Conservation (phyloP, 2,888 invertebrate genomes). For the Chalcis sispes region DNA sequence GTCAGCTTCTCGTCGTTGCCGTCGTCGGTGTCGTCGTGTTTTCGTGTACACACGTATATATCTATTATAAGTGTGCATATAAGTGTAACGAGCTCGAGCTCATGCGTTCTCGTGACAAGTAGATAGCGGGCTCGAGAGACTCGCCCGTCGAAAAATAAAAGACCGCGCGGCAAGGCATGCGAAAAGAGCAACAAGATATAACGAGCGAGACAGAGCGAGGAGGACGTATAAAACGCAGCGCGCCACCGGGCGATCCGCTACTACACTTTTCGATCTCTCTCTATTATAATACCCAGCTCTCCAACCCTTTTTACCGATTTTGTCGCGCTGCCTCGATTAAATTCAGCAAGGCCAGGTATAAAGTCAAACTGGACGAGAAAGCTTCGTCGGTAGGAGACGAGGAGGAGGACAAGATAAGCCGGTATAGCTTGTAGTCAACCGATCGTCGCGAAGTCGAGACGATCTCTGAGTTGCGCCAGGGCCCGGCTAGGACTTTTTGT, state of each 20-base stretch:
- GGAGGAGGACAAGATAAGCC: slow-evolving; percentile 2
- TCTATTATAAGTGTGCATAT: too few relatives aligned
- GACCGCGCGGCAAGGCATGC: not conserved
- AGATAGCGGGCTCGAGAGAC: slow-evolving; percentile 4
- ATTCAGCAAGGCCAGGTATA: not conserved
- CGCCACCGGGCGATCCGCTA: slow-evolving; percentile 35
- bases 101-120: slow-evolving; percentile 7
- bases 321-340: not conserved
- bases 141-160: slow-evolving; percentile 35
- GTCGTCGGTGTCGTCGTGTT: not conserved
- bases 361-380: slow-evolving; percentile 11
- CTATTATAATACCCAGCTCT: not conserved
- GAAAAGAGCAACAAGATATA: not conserved
- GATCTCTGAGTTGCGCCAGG: slow-evolving; percentile 39
- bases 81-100: too few relatives aligned
- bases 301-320: too few relatives aligned
- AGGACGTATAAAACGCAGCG: slow-evolving; percentile 37
- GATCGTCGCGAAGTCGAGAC: slow-evolving; percentile 26
- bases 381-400: not conserved
- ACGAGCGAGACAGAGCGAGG: not conserved
- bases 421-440: not conserved
- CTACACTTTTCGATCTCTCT: slow-evolving; percentile 12
- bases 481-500: slow-evolving; percentile 40
- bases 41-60: slow-evolving; percentile 3
- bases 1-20: not conserved